phyloP scores from a whole-genome alignment of 2,797 vertebrate genomes.

The Fistularia commersonii region DNA sequence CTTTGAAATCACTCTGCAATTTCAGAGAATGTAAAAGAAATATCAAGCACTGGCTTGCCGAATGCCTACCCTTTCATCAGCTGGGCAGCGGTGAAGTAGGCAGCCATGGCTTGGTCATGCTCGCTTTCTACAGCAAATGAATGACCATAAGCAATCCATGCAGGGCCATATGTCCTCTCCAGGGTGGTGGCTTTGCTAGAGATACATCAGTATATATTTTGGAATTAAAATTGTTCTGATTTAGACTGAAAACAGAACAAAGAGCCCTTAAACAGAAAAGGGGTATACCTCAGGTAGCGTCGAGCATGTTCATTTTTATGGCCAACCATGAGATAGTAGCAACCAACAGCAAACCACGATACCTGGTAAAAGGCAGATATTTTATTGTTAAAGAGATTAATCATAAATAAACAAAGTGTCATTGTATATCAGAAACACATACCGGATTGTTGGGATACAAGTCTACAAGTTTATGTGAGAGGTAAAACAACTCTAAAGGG shows the following conservation, averaged over 20 bases:
- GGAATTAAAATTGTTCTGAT: neutral
- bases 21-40: neutral
- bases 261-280: neutral
- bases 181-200: constrained; percentile 94
- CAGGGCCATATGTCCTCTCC: constrained; percentile 94
- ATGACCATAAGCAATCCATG: constrained; percentile 97
- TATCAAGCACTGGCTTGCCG: neutral
- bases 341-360: constrained; percentile 96
- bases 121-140: constrained; percentile 98
- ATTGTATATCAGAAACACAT: constrained; percentile 59
- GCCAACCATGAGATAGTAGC: constrained; percentile 98
- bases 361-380: constrained; percentile 51
- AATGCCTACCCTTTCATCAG: constrained; percentile 94
- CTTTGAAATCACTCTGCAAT: neutral
- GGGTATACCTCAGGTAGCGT: constrained; percentile 89
- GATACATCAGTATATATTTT: neutral
- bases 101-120: constrained; percentile 98
- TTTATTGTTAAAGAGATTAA: neutral
- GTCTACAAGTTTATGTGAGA: constrained; percentile 98
- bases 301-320: constrained; percentile 98
- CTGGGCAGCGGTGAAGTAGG: constrained; percentile 97
- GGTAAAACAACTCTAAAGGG: constrained; percentile 91
- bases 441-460: constrained; percentile 98
- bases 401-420: neutral
- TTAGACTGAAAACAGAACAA: neutral